phyloP scores from a whole-genome alignment of 2,888 invertebrate species.

The Choristoneura rosaceana region DNA sequence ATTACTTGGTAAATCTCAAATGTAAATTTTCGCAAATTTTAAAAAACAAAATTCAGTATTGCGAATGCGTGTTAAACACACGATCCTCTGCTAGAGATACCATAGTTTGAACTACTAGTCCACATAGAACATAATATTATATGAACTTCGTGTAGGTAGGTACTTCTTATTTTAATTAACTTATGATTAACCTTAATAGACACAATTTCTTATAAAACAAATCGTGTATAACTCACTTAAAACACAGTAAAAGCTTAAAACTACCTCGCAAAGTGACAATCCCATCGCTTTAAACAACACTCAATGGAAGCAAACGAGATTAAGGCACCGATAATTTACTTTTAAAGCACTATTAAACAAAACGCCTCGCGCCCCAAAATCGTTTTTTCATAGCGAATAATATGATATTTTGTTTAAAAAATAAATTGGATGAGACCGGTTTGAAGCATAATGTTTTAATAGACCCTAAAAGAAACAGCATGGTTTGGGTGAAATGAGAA shows the following conservation, averaged over 20 bases:
- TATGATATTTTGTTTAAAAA: conserved; percentile 28
- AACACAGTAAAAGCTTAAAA: conserved; percentile 14
- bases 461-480: conserved; percentile 33
- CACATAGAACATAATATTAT: background rate
- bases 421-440: conserved; percentile 38
- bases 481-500: conserved; percentile 35
- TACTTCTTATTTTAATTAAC: background rate
- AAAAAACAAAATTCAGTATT: no score
- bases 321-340: conserved; percentile 24
- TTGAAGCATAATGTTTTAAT: conserved; percentile 35
- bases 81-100: no score
- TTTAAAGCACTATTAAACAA: conserved; percentile 34
- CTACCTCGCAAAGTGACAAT: conserved; percentile 10
- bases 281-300: conserved; percentile 14
- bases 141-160: background rate
- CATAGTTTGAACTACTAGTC: background rate
- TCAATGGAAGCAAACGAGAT: conserved; percentile 22
- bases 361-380: conserved; percentile 24
- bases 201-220: background rate
- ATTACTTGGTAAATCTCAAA: no score
- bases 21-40: no score
- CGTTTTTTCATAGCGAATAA: conserved; percentile 30
- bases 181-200: background rate
- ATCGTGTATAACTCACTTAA: conserved; percentile 12
- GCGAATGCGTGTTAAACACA: no score